A percentile compares a stretch with the other conserved stretches of the same genome.
Conservation (phyloP, 1,140 invertebrate genomes). For the Magallana ariakensis region DNA sequence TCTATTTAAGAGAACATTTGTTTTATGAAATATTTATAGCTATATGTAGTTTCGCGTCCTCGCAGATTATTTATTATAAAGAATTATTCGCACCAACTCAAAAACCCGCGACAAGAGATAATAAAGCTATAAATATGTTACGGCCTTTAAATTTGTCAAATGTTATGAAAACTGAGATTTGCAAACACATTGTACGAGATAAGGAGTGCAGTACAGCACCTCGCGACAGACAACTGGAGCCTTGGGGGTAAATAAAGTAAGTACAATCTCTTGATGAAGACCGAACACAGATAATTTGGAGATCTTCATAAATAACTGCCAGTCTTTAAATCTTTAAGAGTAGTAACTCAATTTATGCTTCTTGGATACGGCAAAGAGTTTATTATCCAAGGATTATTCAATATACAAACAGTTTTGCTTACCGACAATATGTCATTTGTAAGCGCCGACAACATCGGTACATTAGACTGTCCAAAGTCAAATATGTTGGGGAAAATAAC, state of each 20-base stretch:
- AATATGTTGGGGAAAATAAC: too few species aligned
- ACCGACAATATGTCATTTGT: too few species aligned
- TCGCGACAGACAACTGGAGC: neutral
- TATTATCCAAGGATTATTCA: too few species aligned
- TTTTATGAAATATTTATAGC: too few species aligned
- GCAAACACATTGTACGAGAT: slow-evolving; percentile 1
- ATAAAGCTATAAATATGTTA: slow-evolving; percentile 2
- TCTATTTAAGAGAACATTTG: too few species aligned
- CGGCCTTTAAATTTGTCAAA: slow-evolving; percentile 25
- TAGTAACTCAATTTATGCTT: too few species aligned
- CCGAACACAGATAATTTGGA: neutral
- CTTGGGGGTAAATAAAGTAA: neutral
- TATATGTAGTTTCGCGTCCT: too few species aligned
- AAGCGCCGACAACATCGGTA: too few species aligned
- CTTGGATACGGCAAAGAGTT: too few species aligned
- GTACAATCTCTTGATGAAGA: neutral
- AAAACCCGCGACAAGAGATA: neutral
- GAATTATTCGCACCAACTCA: neutral
- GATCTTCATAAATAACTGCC: neutral
- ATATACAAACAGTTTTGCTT: too few species aligned
- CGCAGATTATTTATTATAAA: too few species aligned
- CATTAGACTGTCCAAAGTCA: too few species aligned
- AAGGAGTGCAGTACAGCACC: neutral
- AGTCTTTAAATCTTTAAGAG: neutral
- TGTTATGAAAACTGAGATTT: slow-evolving; percentile 8